Conservation (phyloP, 1,140 invertebrate genomes). For the Acromyrmex echinatior region DNA sequence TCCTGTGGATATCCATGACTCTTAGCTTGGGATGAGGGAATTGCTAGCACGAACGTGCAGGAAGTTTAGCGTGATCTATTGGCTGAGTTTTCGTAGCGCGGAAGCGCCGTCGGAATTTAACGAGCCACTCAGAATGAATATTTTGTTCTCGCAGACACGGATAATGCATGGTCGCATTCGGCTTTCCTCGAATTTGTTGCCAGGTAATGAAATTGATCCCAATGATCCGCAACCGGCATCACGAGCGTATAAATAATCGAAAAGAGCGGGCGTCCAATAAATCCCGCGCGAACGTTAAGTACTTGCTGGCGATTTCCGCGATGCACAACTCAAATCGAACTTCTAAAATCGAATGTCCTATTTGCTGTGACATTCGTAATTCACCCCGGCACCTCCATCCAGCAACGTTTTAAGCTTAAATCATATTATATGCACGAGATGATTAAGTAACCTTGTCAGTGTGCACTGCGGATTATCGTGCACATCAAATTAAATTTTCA, state of each 20-base stretch:
- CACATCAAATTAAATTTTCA: slow-evolving; percentile 45
- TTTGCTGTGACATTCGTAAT: slow-evolving; percentile 22
- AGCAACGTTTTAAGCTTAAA: background rate
- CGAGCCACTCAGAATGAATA: slow-evolving; percentile 74
- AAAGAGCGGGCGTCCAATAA: slow-evolving; percentile 30
- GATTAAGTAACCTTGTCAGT: slow-evolving; percentile 30
- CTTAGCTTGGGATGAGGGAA: slow-evolving; percentile 56
- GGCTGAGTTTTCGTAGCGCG: slow-evolving; percentile 69
- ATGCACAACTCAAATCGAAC: background rate
- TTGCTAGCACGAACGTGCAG: slow-evolving; percentile 69
- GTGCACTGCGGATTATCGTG: slow-evolving; percentile 40
- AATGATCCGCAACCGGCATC: slow-evolving; percentile 51
- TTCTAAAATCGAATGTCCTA: slow-evolving; percentile 27
- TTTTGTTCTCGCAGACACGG: slow-evolving; percentile 61
- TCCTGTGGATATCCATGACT: slow-evolving; percentile 60
- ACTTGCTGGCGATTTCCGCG: background rate
- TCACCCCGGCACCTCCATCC: background rate
- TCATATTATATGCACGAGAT: slow-evolving; percentile 26
- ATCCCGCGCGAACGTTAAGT: slow-evolving; percentile 19
- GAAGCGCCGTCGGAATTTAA: slow-evolving; percentile 70
- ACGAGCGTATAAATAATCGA: slow-evolving; percentile 53
- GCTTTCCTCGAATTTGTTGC: slow-evolving; percentile 41
- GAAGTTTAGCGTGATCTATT: slow-evolving; percentile 75
- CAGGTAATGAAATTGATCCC: slow-evolving; percentile 58
- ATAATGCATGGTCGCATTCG: slow-evolving; percentile 43